These are phyloP conservation scores for Mormyrops attenuatus DNA, from an alignment of 2,797 vertebrate genomes.

Conservation along the genomic window DNA sequence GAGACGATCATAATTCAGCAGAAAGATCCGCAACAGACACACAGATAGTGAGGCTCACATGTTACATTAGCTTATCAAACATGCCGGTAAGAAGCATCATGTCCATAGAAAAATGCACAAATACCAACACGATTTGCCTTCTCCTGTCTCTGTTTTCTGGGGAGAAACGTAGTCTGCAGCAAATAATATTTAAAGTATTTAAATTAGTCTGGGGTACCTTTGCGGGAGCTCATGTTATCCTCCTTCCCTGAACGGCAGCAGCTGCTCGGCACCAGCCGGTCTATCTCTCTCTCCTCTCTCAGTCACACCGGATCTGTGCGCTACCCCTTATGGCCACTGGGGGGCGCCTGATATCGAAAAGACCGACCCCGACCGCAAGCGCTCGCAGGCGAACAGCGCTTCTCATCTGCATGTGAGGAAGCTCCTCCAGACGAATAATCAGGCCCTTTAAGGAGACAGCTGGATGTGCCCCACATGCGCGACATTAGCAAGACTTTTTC, in stretches of 20 bases:
- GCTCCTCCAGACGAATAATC: not conserved
- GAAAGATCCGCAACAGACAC: constrained; percentile 25
- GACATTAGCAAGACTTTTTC: not conserved
- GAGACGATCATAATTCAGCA: constrained; percentile 31
- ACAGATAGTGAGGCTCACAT: constrained; percentile 38
- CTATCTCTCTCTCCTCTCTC: constrained; percentile 34
- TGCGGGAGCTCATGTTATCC: constrained; percentile 71
- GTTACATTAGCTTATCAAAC: constrained; percentile 35
- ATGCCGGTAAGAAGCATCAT: constrained; percentile 40
- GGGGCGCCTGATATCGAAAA: constrained; percentile 24
- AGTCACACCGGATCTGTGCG: constrained; percentile 36
- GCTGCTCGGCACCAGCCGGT: constrained; percentile 42
- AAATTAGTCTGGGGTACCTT: constrained; percentile 55
- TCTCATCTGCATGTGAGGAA: not conserved
- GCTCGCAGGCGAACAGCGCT: not conserved
- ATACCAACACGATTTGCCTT: not conserved
- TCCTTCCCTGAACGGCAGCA: constrained; percentile 54
- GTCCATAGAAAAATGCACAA: constrained; percentile 14
- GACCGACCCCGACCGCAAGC: not conserved
- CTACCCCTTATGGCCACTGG: constrained; percentile 46
- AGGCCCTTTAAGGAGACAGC: not conserved
- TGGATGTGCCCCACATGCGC: not conserved
- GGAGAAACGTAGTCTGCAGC: not conserved
- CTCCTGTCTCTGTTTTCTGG: not conserved
- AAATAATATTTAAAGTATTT: constrained; percentile 20